Base-by-base conservation (phyloP, 1,140 invertebrate species). In the Bemisia tabaci region DNA sequence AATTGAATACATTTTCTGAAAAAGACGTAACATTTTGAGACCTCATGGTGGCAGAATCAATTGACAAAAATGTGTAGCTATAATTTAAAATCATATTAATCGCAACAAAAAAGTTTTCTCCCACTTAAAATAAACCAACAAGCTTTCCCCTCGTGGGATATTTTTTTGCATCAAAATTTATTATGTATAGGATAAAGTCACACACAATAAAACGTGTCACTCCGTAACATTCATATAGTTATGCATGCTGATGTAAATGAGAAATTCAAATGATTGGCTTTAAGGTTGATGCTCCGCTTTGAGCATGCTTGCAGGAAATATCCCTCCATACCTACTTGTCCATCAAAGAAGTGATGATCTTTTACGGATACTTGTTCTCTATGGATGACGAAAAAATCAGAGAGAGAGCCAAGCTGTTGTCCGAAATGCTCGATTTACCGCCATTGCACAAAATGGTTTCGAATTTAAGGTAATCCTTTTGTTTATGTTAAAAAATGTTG, bases 271-370 rank as follows among this genome's bases (percentile, higher is more conserved):
- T 17, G 22, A 59, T 17, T 26, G 60, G 5, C 58, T 66, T 33
- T 22, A 68, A n/a, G 5, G 67, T 2, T 59, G 74, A 17, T 12
- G 12, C 11, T 12, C 23, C 63, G 26, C 12, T 22, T 64, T 12
- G 63, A 12, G 12, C 12, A 23, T 12, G 26, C 17, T 68, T 62
- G 1, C 79, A 94, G 82, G 92, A 95, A 67, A 87, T 94, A 64
- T 91, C 92, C 0, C 75, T 97, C n/a, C 91, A 92, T 17, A 83
- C 83, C 9, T 91, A 95, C 75, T 92, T 97, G 75, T 87, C 88
- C 0, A 88, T 94, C 0, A 83, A 84, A 61, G 90, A 91, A 68
- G 92, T 91, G 0, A 79, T 96, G 1, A 85, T 84, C 67, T 96
- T 92, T 77, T 96, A 95, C 77, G 93, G 93, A 0, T 79, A 88